Base-by-base conservation (phyloP, 1,140 invertebrate species). In the Danaus plexippus region DNA sequence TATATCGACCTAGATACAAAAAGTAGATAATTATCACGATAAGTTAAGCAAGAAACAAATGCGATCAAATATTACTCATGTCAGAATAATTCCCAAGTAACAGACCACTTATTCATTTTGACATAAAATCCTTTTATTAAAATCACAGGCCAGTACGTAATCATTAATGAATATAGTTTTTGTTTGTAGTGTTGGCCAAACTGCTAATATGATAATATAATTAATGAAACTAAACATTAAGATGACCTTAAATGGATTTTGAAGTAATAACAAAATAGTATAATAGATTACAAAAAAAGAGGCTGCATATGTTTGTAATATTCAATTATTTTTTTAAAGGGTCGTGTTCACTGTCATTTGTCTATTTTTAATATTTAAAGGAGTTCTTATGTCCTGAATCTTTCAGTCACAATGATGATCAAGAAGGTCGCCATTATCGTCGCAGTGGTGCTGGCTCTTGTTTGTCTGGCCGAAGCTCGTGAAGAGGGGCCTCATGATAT, bases 401-500 rank as follows among this genome's bases (percentile, higher is more conserved):
- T 43, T 40, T 12, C 54, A 82, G 78, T 68, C 57, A 61, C 41
- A 66, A 87, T 86, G 82, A 60, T 84, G 72, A 80, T 65, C 75
- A 84, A 85, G 70, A 78, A 66, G 59, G 59, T 82, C 22, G 61
- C 69, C 15, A 59, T 86, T 32, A 69, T 76, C 6, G 48, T 85
- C 10, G 78, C 71, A 40, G 64, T 87, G 43, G 67, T 80, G 11
- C 41, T 86, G 51, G 82, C 80, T 13, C 47, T 75, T 2, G 61
- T 83, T 42, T 81, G 71, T 64, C 15, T 83, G 56, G 71, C 73
- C 4, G 82, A 87, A 54, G 75, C 76, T 7, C 57, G 73, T 13
- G 80, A 84, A 52, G 83, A 86, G 18, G 74, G 73, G 1, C 77
- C 81, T n/a, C 80, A 86, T 52, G 75, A 82, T 55, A 88, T 90